Evolutionary conservation across 2,797 vertebrate species (phyloP), one percentile per base, ranked within the genome.

Genomic region (Hippocampus kuda): DNA sequence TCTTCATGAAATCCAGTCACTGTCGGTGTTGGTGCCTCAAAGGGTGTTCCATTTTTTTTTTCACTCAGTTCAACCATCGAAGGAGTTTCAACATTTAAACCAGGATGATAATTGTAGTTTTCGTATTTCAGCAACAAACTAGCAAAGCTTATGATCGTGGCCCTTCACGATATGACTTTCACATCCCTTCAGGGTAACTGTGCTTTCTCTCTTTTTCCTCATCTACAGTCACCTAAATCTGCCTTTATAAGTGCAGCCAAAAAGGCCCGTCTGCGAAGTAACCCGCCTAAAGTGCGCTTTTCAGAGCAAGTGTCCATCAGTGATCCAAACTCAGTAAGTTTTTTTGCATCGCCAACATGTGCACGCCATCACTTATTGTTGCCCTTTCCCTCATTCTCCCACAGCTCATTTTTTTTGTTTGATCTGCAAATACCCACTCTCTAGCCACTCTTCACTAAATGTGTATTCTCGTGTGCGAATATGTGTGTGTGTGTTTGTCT

Each of bases 241-340:
- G 97, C 97, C 89, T 99, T 98, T 90, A 98, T 98, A 91, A 96
- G 95, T 38, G 94, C 94, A 89, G 94, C 94, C 81, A 99, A 96
- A 92, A 99, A 98, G 90, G 95, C 94, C 66, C 94, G 93, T 77
- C 92, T 98, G 71, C 91, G 93, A 87, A 98, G 93, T 75, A 97
- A 98, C 86, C 96, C 96, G 0, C 93, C 86, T 48, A 98, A 97
- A 91, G 96, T 98, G 87, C 93, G 94, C 85, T 98, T 98, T 92
- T 98, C 97, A 66, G 96, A 98, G 90, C 94, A 97, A 90, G 95
- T 98, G 89, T 94, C 94, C 72, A 90, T 96, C 83, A 95, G 94
- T 72, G 91, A 96, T 90, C 94, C 93, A 72, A 92, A 98, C 87
- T 91, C 94, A 92, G 95, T 98, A 90, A 91, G 91, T 91, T 83